phyloP scores from a whole-genome alignment of 1,140 invertebrate species.

The Pentalonia nigronervosa region DNA sequence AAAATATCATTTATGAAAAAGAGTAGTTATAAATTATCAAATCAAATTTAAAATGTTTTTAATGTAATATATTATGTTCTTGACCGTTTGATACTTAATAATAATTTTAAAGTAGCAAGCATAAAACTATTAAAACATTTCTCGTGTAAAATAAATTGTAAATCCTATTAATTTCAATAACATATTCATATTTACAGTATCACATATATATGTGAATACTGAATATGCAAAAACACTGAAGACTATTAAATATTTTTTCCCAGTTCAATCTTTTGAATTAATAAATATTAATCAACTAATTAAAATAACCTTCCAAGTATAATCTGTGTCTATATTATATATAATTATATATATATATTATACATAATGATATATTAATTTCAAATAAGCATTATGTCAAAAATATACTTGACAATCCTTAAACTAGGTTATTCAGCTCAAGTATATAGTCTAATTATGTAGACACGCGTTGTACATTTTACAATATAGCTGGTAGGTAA shows the following conservation, averaged over 20 bases:
- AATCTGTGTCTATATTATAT: not conserved
- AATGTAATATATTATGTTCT: not conserved
- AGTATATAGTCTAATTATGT: not conserved
- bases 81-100: not conserved
- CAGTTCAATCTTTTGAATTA: not conserved
- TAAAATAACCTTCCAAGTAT: not conserved
- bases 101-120: not conserved
- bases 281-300: not conserved
- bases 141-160: not conserved
- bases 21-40: not conserved
- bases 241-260: not conserved
- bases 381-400: not conserved
- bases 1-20: not conserved
- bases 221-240: too few relatives aligned
- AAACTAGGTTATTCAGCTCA: constrained; percentile 8
- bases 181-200: not conserved
- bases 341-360: not conserved
- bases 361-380: not conserved
- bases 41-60: not conserved
- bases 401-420: constrained; percentile 8
- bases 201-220: too few relatives aligned
- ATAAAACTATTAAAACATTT: not conserved
- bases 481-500: not conserved
- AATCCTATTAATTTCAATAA: too few relatives aligned
- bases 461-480: not conserved